Conservation (phyloP, 2,888 invertebrate genomes). For the Antheraea yamamai region DNA sequence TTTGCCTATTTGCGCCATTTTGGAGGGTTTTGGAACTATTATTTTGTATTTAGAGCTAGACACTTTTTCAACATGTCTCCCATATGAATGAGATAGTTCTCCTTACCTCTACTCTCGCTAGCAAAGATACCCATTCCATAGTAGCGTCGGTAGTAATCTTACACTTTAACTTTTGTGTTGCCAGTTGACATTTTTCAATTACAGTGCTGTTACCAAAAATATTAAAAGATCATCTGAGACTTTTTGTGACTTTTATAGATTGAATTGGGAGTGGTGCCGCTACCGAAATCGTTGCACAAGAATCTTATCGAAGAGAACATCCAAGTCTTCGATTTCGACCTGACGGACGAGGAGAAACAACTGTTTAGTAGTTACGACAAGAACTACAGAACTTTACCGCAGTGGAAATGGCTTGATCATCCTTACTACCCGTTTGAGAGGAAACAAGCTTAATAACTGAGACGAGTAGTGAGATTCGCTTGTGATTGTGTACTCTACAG, state of each 20-base stretch:
- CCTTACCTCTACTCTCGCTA: no score
- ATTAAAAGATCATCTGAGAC: background rate
- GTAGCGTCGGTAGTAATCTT: no score
- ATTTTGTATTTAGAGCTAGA: no score
- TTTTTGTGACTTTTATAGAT: constrained; percentile 42
- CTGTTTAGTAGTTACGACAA: constrained; percentile 50
- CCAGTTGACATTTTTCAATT: no score
- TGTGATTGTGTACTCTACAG: background rate
- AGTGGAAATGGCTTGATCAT: constrained; percentile 45
- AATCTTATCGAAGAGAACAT: constrained; percentile 56
- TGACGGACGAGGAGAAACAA: constrained; percentile 47
- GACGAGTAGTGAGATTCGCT: background rate
- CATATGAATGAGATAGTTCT: no score
- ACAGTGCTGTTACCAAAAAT: no score
- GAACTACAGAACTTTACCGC: constrained; percentile 49
- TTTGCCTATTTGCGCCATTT: no score
- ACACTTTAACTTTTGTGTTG: no score
- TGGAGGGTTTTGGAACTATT: no score
- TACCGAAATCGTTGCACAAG: constrained; percentile 61
- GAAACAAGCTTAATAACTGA: background rate
- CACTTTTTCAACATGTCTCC: no score
- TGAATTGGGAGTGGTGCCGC: constrained; percentile 63
- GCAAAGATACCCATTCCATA: no score
- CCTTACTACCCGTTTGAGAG: constrained; percentile 54
- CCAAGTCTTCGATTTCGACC: constrained; percentile 60